Percentiles rank a stretch among this genome's conserved stretches.
Evolutionary conservation across 2,888 invertebrate species (phyloP).

Genomic region (Drosophila mulleri): DNA sequence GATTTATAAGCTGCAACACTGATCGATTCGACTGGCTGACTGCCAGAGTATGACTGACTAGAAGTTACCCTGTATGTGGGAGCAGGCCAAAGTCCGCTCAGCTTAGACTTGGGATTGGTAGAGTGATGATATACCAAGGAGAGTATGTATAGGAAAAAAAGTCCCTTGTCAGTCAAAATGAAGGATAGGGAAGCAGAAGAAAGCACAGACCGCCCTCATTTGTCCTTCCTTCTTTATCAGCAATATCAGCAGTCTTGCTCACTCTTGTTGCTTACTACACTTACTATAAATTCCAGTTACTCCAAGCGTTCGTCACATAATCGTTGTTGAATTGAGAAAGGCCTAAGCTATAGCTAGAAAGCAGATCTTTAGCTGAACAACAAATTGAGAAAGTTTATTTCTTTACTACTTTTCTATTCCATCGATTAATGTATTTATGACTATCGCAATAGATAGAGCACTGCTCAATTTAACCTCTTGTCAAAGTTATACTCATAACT

Average conservation of each 20-base stretch:
- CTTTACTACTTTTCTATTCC: too few relatives aligned
- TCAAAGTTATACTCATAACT: too few relatives aligned
- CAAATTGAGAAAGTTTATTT: too few relatives aligned
- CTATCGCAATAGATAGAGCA: background rate
- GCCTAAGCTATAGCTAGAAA: background rate
- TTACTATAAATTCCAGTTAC: background rate
- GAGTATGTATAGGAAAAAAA: too few relatives aligned
- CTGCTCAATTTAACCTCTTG: too few relatives aligned
- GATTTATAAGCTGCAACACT: conserved; percentile 25
- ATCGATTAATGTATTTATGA: background rate
- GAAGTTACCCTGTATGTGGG: background rate
- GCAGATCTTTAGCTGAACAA: too few relatives aligned
- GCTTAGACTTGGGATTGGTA: too few relatives aligned
- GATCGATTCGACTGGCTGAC: background rate
- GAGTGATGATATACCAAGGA: too few relatives aligned
- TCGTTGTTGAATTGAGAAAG: background rate
- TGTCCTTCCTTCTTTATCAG: background rate
- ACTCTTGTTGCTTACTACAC: background rate
- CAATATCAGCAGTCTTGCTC: too few relatives aligned
- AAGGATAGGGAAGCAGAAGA: too few relatives aligned
- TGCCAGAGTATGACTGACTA: background rate
- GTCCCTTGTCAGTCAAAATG: too few relatives aligned
- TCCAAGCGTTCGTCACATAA: background rate
- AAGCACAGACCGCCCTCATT: background rate
- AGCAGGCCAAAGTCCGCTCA: too few relatives aligned